Evolutionary conservation across 2,888 invertebrate genomes (phyloP).

Genomic region (Thalpophila matura): DNA sequence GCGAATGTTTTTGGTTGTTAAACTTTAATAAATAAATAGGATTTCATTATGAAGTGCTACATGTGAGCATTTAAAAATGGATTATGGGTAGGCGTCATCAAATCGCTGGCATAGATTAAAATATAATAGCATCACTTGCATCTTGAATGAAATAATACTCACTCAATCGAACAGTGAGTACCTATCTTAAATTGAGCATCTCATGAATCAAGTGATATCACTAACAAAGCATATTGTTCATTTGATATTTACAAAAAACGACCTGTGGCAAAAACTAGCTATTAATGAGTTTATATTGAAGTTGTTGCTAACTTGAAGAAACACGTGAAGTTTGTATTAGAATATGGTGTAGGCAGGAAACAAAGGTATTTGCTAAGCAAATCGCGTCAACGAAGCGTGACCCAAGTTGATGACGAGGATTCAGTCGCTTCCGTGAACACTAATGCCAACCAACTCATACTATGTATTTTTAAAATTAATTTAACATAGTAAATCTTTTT

Average conservation of each 20-base stretch:
- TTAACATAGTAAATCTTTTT: conserved; percentile 29
- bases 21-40: not conserved
- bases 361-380: conserved; percentile 79
- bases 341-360: conserved; percentile 71
- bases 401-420: conserved; percentile 72
- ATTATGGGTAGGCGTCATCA: not conserved
- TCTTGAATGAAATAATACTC: not conserved
- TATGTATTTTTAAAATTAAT: conserved; percentile 56
- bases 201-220: not conserved
- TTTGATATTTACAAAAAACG: conserved; percentile 29
- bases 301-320: conserved; percentile 51
- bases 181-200: not conserved
- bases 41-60: no score
- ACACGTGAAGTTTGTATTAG: conserved; percentile 62
- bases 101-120: not conserved
- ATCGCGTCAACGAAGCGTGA: conserved; percentile 81
- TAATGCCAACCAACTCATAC: conserved; percentile 60
- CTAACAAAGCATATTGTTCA: conserved; percentile 17
- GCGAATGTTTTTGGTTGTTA: not conserved
- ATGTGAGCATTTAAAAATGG: not conserved
- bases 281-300: conserved; percentile 31
- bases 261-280: conserved; percentile 25
- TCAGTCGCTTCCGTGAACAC: conserved; percentile 75
- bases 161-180: no score
- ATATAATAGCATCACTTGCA: not conserved